These are phyloP conservation scores for Thalassoma bifasciatum DNA, from an alignment of 2,113 vertebrate genomes.

Conservation along the genomic window DNA sequence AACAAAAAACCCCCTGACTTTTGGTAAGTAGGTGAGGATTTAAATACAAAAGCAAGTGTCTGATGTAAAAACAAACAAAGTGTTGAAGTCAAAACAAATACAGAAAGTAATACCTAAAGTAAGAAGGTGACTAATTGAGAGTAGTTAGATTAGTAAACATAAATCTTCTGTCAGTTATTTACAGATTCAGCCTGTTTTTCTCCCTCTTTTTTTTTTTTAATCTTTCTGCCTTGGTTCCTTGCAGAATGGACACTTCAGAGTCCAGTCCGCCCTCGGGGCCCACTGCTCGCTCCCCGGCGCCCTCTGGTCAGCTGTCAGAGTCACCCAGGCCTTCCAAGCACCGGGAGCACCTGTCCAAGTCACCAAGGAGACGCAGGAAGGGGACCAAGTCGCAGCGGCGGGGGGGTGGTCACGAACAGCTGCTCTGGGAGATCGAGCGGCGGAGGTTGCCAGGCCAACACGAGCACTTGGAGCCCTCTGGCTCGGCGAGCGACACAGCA, in stretches of 20 bases:
- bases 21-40: no score
- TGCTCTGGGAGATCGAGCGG: constrained; percentile 66
- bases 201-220: background rate
- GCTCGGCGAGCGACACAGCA: constrained; percentile 66
- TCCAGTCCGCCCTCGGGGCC: constrained; percentile 16
- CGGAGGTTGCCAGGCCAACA: constrained; percentile 80
- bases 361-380: constrained; percentile 80
- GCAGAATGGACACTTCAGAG: constrained; percentile 74
- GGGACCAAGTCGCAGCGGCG: constrained; percentile 73
- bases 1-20: no score
- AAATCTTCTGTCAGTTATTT: background rate
- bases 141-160: no score
- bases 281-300: constrained; percentile 12
- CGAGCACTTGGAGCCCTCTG: constrained; percentile 73
- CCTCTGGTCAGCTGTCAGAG: constrained; percentile 47
- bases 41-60: no score
- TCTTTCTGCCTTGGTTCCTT: constrained; percentile 2
- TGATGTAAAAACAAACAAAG: no score
- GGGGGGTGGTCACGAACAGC: constrained; percentile 75
- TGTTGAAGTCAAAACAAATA: no score
- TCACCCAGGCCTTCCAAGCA: constrained; percentile 62
- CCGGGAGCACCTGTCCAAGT: constrained; percentile 69
- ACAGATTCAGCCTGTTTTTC: background rate
- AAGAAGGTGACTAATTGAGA: no score
- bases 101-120: no score